phyloP scores from a whole-genome alignment of 2,797 vertebrate genomes.

The Distichodus sexfasciatus region DNA sequence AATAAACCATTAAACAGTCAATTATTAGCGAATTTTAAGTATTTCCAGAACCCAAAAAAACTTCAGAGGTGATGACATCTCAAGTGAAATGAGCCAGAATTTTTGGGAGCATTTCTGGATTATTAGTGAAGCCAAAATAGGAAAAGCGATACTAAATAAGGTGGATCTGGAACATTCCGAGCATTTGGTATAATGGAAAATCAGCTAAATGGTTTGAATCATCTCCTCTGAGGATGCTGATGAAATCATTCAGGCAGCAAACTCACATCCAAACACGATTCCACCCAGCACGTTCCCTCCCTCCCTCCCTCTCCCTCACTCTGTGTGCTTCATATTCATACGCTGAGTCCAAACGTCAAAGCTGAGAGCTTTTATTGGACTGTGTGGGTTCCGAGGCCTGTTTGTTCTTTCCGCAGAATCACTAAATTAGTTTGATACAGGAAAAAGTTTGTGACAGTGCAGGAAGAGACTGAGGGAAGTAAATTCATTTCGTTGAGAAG shows the following conservation, averaged over 20 bases:
- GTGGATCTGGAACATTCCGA: neutral
- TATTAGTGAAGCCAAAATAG: no score
- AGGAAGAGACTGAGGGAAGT: neutral
- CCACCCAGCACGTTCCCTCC: neutral
- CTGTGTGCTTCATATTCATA: neutral
- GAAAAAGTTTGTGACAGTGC: neutral
- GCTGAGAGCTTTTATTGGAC: neutral
- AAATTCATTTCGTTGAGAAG: neutral
- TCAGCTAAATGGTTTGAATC: no score
- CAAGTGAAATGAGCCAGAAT: no score
- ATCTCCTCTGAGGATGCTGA: neutral
- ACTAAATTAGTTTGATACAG: neutral
- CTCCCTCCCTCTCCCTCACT: no score
- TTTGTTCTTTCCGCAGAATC: conserved; percentile 4
- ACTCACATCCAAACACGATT: neutral
- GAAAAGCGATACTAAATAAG: neutral
- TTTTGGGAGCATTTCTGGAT: no score
- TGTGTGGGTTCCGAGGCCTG: neutral
- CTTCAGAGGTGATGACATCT: no score
- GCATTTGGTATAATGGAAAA: neutral
- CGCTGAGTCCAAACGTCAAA: neutral
- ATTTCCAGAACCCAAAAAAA: no score
- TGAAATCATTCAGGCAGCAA: neutral
- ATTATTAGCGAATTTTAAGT: no score
- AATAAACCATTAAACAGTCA: no score